phyloP scores from a whole-genome alignment of 2,888 invertebrate genomes.

The Limnephilus rhombicus region DNA sequence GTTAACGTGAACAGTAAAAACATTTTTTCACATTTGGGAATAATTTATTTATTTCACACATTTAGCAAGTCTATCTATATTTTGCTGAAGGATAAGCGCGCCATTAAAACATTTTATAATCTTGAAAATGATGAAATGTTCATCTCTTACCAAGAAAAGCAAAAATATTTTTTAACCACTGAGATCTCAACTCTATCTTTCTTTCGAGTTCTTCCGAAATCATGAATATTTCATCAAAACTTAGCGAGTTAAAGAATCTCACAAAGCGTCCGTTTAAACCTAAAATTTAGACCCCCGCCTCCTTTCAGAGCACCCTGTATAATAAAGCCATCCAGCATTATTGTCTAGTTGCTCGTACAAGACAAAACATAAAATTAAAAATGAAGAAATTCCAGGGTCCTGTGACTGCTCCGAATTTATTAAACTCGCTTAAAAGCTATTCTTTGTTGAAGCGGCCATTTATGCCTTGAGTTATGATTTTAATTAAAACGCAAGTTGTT shows the following conservation, averaged over 20 bases:
- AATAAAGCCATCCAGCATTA: neutral
- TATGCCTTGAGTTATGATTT: constrained; percentile 52
- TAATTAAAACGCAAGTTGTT: constrained; percentile 53
- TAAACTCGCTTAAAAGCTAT: constrained; percentile 45
- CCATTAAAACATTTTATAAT: too few relatives aligned
- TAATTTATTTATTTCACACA: too few relatives aligned
- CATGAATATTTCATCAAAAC: neutral
- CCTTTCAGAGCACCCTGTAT: neutral
- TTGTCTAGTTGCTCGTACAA: neutral
- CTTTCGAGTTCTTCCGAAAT: neutral
- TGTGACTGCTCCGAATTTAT: constrained; percentile 33
- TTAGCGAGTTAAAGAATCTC: constrained; percentile 1
- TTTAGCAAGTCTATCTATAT: too few relatives aligned
- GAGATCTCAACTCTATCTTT: neutral
- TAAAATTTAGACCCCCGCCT: neutral
- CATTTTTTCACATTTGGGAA: too few relatives aligned
- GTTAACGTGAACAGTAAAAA: too few relatives aligned
- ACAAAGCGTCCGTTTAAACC: neutral
- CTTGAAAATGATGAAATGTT: too few relatives aligned
- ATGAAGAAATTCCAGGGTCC: neutral
- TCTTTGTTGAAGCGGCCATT: constrained; percentile 48
- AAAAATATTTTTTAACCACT: neutral
- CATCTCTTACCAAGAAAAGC: too few relatives aligned
- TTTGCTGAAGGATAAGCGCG: too few relatives aligned
- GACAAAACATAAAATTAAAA: constrained; percentile 6